Conservation (phyloP, 37 sponge, comb jelly and placozoan genomes). For the Ephydatia muelleri region DNA sequence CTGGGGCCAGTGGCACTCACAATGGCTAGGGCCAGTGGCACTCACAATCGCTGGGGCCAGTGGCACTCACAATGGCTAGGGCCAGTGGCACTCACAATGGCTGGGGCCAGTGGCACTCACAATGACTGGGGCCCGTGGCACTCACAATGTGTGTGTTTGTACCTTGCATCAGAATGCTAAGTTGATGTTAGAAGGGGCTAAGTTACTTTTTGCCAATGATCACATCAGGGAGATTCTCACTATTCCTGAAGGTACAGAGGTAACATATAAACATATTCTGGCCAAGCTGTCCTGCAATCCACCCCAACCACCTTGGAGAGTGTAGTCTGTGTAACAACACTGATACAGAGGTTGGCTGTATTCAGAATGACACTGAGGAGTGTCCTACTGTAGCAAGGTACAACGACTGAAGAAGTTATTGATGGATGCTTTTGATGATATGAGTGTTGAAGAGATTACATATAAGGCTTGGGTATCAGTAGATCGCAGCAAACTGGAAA, state of each 20-base stretch:
- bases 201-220: neutral
- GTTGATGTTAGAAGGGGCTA: conserved; percentile 34
- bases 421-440: conserved; percentile 11
- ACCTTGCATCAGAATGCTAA: conserved; percentile 65
- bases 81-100: too few relatives aligned
- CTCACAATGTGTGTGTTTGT: conserved; percentile 62
- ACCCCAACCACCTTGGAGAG: conserved; percentile 12
- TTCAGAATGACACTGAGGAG: neutral
- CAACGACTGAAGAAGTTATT: neutral
- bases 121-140: too few relatives aligned
- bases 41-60: too few relatives aligned
- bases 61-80: too few relatives aligned
- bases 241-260: neutral
- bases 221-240: conserved; percentile 1
- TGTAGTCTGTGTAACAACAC: conserved; percentile 17
- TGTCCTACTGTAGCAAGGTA: neutral
- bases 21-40: too few relatives aligned
- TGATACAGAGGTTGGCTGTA: neutral
- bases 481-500: conserved; percentile 33
- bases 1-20: too few relatives aligned
- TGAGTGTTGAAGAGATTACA: neutral
- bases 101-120: too few relatives aligned
- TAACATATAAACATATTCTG: conserved; percentile 13
- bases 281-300: conserved; percentile 25
- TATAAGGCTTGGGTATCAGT: conserved; percentile 14